Conservation (phyloP, 2,797 vertebrate species). For the Pangasius mekongensis region DNA sequence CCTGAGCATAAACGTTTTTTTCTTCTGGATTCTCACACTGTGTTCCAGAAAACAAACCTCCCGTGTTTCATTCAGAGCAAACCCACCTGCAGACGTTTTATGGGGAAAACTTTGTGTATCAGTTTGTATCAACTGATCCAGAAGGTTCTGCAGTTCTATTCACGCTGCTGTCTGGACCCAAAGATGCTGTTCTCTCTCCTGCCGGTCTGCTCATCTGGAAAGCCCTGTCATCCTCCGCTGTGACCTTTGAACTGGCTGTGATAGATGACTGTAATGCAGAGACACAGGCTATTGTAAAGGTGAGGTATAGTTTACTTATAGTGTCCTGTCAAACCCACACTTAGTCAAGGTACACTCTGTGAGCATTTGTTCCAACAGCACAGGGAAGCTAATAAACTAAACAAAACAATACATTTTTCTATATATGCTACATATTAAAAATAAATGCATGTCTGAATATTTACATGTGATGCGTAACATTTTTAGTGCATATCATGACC, state of each 20-base stretch:
- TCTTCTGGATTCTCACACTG: conserved; percentile 17
- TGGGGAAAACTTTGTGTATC: conserved; percentile 85
- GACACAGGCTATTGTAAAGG: conserved; percentile 74
- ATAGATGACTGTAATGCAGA: conserved; percentile 82
- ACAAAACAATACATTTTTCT: not conserved
- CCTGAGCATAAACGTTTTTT: not conserved
- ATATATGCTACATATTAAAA: not conserved
- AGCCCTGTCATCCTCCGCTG: conserved; percentile 60
- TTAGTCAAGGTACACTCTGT: no score
- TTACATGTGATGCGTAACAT: not conserved
- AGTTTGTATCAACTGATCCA: conserved; percentile 83
- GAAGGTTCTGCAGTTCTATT: conserved; percentile 84
- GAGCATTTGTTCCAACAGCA: not conserved
- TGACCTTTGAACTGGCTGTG: conserved; percentile 76
- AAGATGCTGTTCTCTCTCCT: conserved; percentile 79
- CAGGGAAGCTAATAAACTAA: not conserved
- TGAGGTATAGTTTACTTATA: conserved; percentile 52
- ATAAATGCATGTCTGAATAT: not conserved
- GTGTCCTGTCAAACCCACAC: not conserved
- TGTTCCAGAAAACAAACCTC: conserved; percentile 83
- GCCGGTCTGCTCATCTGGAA: conserved; percentile 86
- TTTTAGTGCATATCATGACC: conserved; percentile 27
- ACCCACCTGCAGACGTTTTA: conserved; percentile 77
- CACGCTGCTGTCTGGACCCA: conserved; percentile 79
- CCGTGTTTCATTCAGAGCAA: conserved; percentile 74